Base-by-base conservation (phyloP, 2,888 invertebrate species). In the Herminia tarsipennalis region DNA sequence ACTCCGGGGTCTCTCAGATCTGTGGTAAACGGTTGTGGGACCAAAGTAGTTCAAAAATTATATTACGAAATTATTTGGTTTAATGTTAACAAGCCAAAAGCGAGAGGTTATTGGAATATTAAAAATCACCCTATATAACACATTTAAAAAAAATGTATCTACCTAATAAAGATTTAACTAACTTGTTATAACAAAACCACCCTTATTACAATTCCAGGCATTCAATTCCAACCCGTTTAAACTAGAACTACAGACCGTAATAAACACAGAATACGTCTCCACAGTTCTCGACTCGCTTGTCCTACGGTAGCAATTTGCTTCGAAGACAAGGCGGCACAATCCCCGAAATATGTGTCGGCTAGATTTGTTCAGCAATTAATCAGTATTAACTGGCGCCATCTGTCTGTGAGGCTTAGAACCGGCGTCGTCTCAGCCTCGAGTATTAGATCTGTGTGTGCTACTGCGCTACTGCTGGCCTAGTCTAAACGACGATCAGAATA, bases 301-400 rank as follows among this genome's bases (percentile, higher is more conserved):
- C 33, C 40, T 56, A 36, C 46, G 32, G 39, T 41, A n/a, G 49
- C 62, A 66, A 59, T 67, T 64, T 64, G 54, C 60, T 38, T 32
- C 29, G 46, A 18, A 41, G 37, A 38, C 42, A 45, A 56, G 62
- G 51, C 59, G 56, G 55, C 49, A 63, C 67, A 58, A 66, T 66
- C 66, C 57, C 64, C 67, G 44, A 56, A 70, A 67, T 68, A 70
- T 67, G 65, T 68, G 68, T 58, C 66, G 60, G 55, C 47, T 48
- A 52, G 56, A 61, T 64, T 58, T 67, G 67, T 55, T 44, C 42
- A 21, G 51, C 71, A 59, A 69, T 69, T 70, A 69, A 69, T 69
- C 71, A 68, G 71, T 53, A 68, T 69, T 69, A 69, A 59, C 57
- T n/a, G 51, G 47, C 32, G 50, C 70, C 56, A 70, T 68, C 70